phyloP scores from a whole-genome alignment of 2,888 invertebrate genomes.

The Neoscelio sp. region DNA sequence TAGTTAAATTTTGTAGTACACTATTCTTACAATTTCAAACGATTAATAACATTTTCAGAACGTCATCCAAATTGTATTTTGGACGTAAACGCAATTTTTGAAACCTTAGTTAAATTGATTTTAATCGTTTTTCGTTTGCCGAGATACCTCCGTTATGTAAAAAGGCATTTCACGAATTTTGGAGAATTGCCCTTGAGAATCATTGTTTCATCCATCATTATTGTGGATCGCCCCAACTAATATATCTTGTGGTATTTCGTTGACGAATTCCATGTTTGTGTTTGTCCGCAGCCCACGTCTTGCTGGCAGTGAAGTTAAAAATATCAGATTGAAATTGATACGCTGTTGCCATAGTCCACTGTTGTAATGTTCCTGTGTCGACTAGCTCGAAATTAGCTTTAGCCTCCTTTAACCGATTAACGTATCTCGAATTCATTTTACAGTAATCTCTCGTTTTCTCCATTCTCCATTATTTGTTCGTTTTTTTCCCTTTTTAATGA shows the following conservation, averaged over 20 bases:
- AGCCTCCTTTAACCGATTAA: slow-evolving; percentile 48
- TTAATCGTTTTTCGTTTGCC: no score
- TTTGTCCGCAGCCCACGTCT: slow-evolving; percentile 48
- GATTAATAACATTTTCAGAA: no score
- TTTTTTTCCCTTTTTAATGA: not conserved
- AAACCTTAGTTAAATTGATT: no score
- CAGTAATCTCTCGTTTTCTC: not conserved
- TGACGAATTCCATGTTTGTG: slow-evolving; percentile 65
- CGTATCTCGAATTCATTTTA: slow-evolving; percentile 37
- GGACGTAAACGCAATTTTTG: no score
- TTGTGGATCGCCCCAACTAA: not conserved
- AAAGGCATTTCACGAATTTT: not conserved
- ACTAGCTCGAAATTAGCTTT: slow-evolving; percentile 55
- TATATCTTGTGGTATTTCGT: slow-evolving; percentile 39
- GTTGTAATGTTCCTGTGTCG: slow-evolving; percentile 60
- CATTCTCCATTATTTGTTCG: not conserved
- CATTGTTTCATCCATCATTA: slow-evolving; percentile 21
- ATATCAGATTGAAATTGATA: slow-evolving; percentile 66
- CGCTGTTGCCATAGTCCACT: slow-evolving; percentile 66
- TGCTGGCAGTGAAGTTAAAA: slow-evolving; percentile 66
- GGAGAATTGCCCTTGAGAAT: slow-evolving; percentile 3
- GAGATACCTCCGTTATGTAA: slow-evolving; percentile 37
- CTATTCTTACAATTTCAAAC: no score
- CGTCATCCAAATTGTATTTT: no score
- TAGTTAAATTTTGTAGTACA: no score